Evolutionary conservation across 1,140 invertebrate genomes (phyloP).

Genomic region (Sminthurinus signatus): DNA sequence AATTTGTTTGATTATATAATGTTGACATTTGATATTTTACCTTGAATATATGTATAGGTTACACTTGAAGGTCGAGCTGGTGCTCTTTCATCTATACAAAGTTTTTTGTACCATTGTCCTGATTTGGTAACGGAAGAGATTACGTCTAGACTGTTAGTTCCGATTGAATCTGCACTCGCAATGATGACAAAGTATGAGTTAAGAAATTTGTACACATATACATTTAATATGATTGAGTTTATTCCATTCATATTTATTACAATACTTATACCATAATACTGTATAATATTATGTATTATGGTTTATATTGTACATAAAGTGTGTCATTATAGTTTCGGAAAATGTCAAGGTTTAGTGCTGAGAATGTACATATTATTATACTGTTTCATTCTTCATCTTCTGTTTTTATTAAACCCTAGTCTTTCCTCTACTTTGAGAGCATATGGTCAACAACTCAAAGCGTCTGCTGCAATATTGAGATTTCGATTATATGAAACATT

Average conservation of each 20-base stretch:
- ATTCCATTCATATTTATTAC: too few species aligned
- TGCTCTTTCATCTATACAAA: slow-evolving; percentile 90
- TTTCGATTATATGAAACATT: slow-evolving; percentile 86
- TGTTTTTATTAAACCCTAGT: too few species aligned
- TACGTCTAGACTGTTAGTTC: slow-evolving; percentile 73
- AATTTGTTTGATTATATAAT: not conserved
- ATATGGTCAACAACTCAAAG: slow-evolving; percentile 89
- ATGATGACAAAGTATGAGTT: slow-evolving; percentile 91
- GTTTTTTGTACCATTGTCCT: slow-evolving; percentile 82
- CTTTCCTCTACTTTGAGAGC: slow-evolving; percentile 78
- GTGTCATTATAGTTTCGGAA: too few species aligned
- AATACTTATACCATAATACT: too few species aligned
- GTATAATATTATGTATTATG: too few species aligned
- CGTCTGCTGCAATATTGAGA: slow-evolving; percentile 84
- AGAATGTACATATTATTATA: not conserved
- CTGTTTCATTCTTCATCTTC: slow-evolving; percentile 21
- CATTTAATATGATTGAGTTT: too few species aligned
- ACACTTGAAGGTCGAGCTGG: slow-evolving; percentile 93
- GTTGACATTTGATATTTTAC: not conserved
- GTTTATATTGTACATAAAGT: too few species aligned
- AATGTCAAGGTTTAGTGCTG: too few species aligned
- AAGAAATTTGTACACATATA: too few species aligned
- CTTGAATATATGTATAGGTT: slow-evolving; percentile 49
- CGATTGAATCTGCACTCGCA: slow-evolving; percentile 87
- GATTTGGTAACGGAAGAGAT: slow-evolving; percentile 88